Percentiles rank a stretch among this genome's conserved stretches.
These are phyloP conservation scores for Chrysolina americana DNA, from an alignment of 2,888 invertebrate genomes.

Conservation along the genomic window DNA sequence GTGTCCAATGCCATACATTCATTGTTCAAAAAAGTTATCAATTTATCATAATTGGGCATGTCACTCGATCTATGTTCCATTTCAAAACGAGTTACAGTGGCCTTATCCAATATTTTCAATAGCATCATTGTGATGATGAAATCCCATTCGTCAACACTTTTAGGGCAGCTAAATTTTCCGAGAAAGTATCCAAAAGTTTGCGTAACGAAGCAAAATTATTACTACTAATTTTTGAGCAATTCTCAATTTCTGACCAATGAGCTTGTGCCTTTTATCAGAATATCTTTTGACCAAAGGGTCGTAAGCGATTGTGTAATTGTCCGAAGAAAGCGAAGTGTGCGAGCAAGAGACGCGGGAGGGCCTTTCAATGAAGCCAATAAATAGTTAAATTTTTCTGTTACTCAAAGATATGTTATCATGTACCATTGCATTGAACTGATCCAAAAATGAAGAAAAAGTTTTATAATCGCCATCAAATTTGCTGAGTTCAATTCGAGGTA, in stretches of 20 bases:
- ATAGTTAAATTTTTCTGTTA: not conserved
- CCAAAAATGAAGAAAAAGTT: not conserved
- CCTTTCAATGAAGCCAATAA: not conserved
- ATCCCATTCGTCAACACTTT: not conserved
- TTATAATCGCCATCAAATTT: not conserved
- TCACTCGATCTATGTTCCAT: not conserved
- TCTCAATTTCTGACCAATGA: not conserved
- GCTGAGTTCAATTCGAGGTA: not conserved
- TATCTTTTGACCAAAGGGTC: not conserved
- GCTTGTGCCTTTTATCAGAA: not conserved
- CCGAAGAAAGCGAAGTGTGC: not conserved
- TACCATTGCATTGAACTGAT: not conserved
- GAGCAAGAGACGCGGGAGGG: not conserved
- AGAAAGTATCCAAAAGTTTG: not conserved
- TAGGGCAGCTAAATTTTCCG: not conserved
- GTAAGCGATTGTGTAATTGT: not conserved
- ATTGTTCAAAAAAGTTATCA: not conserved
- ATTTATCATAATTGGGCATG: not conserved
- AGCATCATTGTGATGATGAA: not conserved
- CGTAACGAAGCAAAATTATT: not conserved
- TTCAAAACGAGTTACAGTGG: not conserved
- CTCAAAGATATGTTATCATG: not conserved
- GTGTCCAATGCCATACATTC: not conserved
- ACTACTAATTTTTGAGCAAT: not conserved
- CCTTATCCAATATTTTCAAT: not conserved